Evolutionary conservation across 2,888 invertebrate species (phyloP), one percentile per base, ranked within the genome.

Genomic region (Dicycla oo): DNA sequence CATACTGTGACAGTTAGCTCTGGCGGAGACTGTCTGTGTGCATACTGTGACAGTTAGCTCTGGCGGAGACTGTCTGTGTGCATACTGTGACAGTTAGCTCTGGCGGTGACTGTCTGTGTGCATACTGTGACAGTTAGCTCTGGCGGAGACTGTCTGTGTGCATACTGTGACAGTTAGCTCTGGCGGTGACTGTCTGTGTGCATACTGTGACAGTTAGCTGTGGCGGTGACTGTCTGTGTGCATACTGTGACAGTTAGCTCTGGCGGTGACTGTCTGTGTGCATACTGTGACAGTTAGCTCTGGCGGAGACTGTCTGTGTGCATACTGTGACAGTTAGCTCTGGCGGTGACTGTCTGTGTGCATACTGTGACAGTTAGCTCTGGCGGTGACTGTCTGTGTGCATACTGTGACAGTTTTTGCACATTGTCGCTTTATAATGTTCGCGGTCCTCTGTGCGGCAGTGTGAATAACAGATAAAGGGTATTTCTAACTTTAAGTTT

Each of bases 321-420:
- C 83, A 81, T 76, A 75, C 78, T 87, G 85, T 78, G 85, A 87
- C 88, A 89, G 86, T 89, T 90, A 78, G 87, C 85, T 85, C 81
- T 75, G 70, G 23, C 78, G 84, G 75, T 83, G 86, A 80, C 81
- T 82, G 72, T 75, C 63, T 47, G 63, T 88, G 82, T 86, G 87
- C 83, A 81, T 76, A 75, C 78, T 87, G 85, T 78, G 85, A 87
- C 88, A 88, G 87, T 88, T 88, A 78, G 87, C 85, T 85, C 81
- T 75, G 70, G 23, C 78, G 84, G 75, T 83, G 86, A 80, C 81
- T 82, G 72, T 75, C 63, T 47, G 63, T 88, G 82, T 86, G 87
- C 83, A 81, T 76, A 75, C 78, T 87, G 85, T 78, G 85, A 87
- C 88, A 89, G 86, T 89, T 90, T 88, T 86, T 88, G 85, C 84